A percentile compares a stretch with the other conserved stretches of the same genome.
Evolutionary conservation across 2,888 invertebrate genomes (phyloP).

Genomic region (Enoplolaimus lenunculus): DNA sequence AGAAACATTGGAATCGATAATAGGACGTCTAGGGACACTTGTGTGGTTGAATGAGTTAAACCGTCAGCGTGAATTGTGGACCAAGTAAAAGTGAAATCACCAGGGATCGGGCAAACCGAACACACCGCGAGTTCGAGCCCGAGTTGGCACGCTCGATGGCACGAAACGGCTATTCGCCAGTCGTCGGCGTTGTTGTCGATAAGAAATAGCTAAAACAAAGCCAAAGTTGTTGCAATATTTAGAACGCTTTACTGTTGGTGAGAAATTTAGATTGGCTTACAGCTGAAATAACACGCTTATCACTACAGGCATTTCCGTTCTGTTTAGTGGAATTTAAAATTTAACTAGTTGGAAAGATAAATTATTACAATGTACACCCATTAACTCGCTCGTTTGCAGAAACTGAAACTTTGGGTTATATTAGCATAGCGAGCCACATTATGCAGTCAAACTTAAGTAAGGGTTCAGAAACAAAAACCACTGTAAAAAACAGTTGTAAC

Average conservation of each 20-base stretch:
- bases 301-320: background rate
- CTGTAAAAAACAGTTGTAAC: too few relatives aligned
- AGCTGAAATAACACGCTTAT: background rate
- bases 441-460: too few relatives aligned
- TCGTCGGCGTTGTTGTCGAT: conserved; percentile 99
- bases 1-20: conserved; percentile 98
- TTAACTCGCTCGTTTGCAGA: too few relatives aligned
- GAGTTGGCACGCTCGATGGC: conserved; percentile 63
- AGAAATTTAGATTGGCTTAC: too few relatives aligned
- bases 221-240: conserved; percentile 5
- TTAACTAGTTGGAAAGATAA: too few relatives aligned
- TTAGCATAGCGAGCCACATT: too few relatives aligned
- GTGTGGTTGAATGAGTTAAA: conserved; percentile 39
- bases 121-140: conserved; percentile 76
- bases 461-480: too few relatives aligned
- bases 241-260: too few relatives aligned
- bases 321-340: too few relatives aligned
- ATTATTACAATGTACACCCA: too few relatives aligned
- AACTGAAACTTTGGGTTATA: too few relatives aligned
- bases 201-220: conserved; percentile 77
- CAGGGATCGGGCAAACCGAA: conserved; percentile 93
- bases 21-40: conserved; percentile 86
- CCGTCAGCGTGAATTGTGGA: conserved; percentile 80
- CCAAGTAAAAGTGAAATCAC: conserved; percentile 89
- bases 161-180: conserved; percentile 99